These are phyloP conservation scores for Premnoplex brunnescens DNA, from an alignment of 2,797 vertebrate genomes.

Conservation along the genomic window DNA sequence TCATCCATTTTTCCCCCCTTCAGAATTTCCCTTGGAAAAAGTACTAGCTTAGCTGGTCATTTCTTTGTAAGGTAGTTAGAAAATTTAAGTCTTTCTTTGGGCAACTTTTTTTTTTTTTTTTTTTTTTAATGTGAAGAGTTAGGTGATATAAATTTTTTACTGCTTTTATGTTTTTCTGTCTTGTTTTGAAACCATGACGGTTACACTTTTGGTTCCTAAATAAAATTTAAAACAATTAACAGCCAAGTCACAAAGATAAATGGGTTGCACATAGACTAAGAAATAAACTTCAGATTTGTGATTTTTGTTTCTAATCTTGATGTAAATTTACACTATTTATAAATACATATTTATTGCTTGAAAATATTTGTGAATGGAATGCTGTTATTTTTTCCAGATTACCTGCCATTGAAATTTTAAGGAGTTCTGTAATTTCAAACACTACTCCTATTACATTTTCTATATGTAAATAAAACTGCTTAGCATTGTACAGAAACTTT, in stretches of 20 bases:
- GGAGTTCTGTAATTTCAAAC: constrained; percentile 97
- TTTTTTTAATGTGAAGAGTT: constrained; percentile 89
- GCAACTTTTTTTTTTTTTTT: constrained; percentile 81
- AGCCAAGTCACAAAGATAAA: constrained; percentile 96
- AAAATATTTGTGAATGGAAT: constrained; percentile 99
- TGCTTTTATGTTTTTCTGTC: constrained; percentile 88
- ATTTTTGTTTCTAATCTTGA: constrained; percentile 99
- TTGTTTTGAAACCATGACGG: constrained; percentile 85
- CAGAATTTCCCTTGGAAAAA: constrained; percentile 80
- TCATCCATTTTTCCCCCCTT: constrained; percentile 75
- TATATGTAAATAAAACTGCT: constrained; percentile 96
- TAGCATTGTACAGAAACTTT: constrained; percentile 96
- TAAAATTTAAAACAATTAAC: constrained; percentile 85
- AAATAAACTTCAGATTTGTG: constrained; percentile 97
- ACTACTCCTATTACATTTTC: constrained; percentile 95
- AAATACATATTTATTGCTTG: constrained; percentile 99
- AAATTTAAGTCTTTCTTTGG: constrained; percentile 87
- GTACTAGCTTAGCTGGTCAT: constrained; percentile 89
- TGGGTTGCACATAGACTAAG: constrained; percentile 97
- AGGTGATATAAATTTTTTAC: constrained; percentile 85
- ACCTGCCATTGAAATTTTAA: constrained; percentile 99
- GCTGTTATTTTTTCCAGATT: constrained; percentile 99
- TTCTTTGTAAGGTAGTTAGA: constrained; percentile 90
- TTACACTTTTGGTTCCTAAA: constrained; percentile 86
- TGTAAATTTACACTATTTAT: constrained; percentile 99